Evolutionary conservation across 2,113 vertebrate genomes (phyloP).

Genomic region (Albula goreensis): DNA sequence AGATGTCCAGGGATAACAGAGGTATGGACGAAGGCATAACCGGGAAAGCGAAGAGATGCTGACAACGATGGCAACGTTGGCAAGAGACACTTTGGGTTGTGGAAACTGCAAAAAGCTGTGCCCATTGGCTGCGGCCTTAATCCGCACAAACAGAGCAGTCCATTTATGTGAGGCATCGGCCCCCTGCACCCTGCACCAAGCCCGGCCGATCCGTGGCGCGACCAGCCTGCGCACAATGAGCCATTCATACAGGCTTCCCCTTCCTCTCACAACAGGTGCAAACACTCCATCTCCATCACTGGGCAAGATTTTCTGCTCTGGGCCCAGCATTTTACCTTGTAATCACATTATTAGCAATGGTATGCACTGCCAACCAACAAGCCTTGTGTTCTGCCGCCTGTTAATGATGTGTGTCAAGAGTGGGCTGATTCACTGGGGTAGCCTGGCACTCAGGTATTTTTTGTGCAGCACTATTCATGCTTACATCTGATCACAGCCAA

Average conservation of each 20-base stretch:
- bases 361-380: not conserved
- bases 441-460: not conserved
- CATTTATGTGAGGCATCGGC: not conserved
- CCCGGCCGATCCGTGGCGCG: not conserved
- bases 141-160: slow-evolving; percentile 1
- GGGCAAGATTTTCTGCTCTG: not conserved
- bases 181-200: not conserved
- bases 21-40: slow-evolving; percentile 43
- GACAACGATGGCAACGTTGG: slow-evolving; percentile 13
- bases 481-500: not conserved
- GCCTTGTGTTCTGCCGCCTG: not conserved
- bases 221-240: slow-evolving; percentile 4
- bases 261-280: slow-evolving; percentile 26
- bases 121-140: not conserved
- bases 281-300: not conserved
- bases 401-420: not conserved
- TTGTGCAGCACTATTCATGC: no score
- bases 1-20: slow-evolving; percentile 52
- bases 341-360: not conserved
- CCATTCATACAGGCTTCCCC: slow-evolving; percentile 16
- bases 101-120: not conserved
- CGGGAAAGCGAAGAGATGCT: not conserved
- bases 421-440: not conserved
- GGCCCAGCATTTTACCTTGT: not conserved
- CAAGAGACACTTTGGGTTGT: not conserved